Evolutionary conservation across 2,888 invertebrate species (phyloP).

Genomic region (Epicampocera succincta): DNA sequence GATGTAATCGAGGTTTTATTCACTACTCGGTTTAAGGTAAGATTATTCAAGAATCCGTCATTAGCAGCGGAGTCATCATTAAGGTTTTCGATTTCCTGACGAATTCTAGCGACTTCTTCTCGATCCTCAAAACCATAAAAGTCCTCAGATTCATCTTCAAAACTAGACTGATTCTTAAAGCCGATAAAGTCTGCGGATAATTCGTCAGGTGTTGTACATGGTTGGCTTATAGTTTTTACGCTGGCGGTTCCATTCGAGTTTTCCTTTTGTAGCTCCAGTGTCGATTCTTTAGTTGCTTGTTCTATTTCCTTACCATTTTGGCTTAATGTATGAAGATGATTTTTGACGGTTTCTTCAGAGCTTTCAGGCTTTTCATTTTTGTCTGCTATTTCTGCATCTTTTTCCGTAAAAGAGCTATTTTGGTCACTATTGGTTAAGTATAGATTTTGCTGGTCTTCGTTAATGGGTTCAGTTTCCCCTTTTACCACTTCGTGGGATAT

Average conservation of each 20-base stretch:
- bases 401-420: too few species aligned
- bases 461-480: not conserved
- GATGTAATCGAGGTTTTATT: conserved; percentile 24
- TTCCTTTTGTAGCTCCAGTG: not conserved
- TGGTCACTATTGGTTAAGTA: too few species aligned
- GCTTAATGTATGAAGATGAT: not conserved
- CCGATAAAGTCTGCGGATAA: conserved; percentile 48
- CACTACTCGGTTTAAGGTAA: not conserved
- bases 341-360: not conserved
- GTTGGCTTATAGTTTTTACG: conserved; percentile 9
- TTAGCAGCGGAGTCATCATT: conserved; percentile 61
- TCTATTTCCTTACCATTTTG: not conserved
- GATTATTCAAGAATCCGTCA: conserved; percentile 47
- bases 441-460: not conserved
- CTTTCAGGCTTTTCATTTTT: not conserved
- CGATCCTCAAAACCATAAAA: conserved; percentile 68
- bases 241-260: not conserved
- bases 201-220: conserved; percentile 18
- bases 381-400: not conserved
- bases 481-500: not conserved
- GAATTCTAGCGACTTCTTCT: conserved; percentile 56
- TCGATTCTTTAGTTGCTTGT: not conserved
- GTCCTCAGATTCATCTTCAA: conserved; percentile 61
- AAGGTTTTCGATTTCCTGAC: conserved; percentile 59
- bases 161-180: conserved; percentile 65